A percentile compares a stretch with the other conserved stretches of the same genome.
Evolutionary conservation across 2,797 vertebrate genomes (phyloP).

Genomic region (Gallirallus australis): DNA sequence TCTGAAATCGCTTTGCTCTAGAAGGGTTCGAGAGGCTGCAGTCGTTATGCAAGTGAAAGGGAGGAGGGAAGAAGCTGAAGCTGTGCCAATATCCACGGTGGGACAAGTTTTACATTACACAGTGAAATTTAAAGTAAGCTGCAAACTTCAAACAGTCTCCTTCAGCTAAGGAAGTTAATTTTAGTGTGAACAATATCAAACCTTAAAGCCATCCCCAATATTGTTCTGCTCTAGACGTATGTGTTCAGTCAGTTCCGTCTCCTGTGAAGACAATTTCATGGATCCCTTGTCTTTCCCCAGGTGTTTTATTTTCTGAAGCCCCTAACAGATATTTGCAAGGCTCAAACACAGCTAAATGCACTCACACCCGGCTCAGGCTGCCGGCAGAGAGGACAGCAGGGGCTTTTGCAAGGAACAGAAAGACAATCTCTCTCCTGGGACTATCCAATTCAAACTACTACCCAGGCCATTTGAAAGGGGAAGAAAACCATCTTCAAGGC

Average conservation of each 20-base stretch:
- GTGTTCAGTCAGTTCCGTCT: neutral
- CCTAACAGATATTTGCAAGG: neutral
- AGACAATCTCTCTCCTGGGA: neutral
- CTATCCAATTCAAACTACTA: neutral
- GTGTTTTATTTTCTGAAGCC: neutral
- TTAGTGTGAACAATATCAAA: neutral
- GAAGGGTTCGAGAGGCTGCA: neutral
- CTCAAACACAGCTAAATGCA: neutral
- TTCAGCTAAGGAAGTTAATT: neutral
- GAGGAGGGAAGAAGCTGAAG: neutral
- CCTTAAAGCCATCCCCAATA: neutral
- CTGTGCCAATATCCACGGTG: neutral
- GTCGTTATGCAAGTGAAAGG: neutral
- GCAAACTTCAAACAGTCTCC: neutral
- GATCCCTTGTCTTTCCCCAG: neutral
- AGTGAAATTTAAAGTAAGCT: neutral
- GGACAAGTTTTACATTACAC: conserved; percentile 10
- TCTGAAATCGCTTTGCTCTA: neutral
- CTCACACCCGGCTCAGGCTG: neutral
- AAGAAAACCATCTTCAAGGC: neutral
- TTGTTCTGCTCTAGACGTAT: neutral
- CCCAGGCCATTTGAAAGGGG: neutral
- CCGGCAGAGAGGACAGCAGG: neutral
- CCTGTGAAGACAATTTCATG: neutral
- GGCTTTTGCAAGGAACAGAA: neutral